Evolutionary conservation across 2,888 invertebrate species (phyloP).

Genomic region (Dorcus hopei): DNA sequence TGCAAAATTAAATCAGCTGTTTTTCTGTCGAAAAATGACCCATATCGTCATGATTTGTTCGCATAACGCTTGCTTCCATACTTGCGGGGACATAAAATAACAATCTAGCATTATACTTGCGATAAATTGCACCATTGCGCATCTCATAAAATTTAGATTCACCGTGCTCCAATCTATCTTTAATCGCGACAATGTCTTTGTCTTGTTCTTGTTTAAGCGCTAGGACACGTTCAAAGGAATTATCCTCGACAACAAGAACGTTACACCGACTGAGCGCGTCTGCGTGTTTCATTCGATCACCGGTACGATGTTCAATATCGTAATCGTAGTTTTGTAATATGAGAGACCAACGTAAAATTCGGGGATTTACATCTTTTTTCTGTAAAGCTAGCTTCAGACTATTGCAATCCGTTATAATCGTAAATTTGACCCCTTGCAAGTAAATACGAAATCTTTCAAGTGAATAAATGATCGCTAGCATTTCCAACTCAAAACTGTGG

Average conservation of each 20-base stretch:
- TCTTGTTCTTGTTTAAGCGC: conserved; percentile 6
- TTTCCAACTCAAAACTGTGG: conserved; percentile 40
- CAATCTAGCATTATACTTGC: conserved; percentile 5
- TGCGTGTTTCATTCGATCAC: conserved; percentile 1
- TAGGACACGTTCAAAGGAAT: conserved; percentile 10
- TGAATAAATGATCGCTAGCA: conserved; percentile 36
- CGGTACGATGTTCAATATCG: neutral
- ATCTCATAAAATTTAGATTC: conserved; percentile 9
- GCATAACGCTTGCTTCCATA: conserved; percentile 28
- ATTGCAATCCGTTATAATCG: conserved; percentile 38
- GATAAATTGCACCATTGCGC: conserved; percentile 8
- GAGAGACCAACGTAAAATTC: conserved; percentile 36
- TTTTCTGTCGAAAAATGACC: conserved; percentile 36
- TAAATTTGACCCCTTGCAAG: conserved; percentile 32
- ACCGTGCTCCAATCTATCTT: conserved; percentile 2
- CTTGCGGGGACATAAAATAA: conserved; percentile 24
- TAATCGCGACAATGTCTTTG: conserved; percentile 4
- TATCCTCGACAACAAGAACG: conserved; percentile 3
- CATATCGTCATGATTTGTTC: conserved; percentile 28
- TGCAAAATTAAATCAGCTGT: conserved; percentile 25
- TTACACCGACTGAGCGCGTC: conserved; percentile 8
- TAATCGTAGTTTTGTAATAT: conserved; percentile 30
- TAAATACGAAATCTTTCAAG: conserved; percentile 38
- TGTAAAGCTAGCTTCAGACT: conserved; percentile 35
- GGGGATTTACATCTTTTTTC: conserved; percentile 33